Evolutionary conservation across 2,888 invertebrate species (phyloP).

Genomic region (Anarsia innoxiella): DNA sequence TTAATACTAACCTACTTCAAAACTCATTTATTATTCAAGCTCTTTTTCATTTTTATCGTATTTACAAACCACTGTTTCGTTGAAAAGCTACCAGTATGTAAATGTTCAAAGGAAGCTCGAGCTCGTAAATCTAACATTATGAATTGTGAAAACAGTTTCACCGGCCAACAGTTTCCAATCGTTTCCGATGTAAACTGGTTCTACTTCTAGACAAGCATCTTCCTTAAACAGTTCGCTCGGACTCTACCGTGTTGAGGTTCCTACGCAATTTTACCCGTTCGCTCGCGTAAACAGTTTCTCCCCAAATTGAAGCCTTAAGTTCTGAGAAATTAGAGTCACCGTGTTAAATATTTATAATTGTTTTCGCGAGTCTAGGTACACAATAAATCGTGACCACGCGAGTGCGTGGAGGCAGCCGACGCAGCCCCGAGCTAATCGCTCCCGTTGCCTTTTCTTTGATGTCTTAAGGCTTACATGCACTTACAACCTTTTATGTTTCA

Average conservation of each 20-base stretch:
- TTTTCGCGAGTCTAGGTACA: constrained; percentile 33
- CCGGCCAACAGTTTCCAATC: constrained; percentile 26
- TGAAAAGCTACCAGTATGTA: too few relatives aligned
- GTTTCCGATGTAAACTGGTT: constrained; percentile 41
- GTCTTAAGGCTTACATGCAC: constrained; percentile 20
- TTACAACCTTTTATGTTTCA: constrained; percentile 11
- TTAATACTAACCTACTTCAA: constrained; percentile 6
- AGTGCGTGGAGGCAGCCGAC: constrained; percentile 21
- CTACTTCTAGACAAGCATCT: constrained; percentile 53
- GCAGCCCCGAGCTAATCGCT: constrained; percentile 62
- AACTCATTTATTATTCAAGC: constrained; percentile 1
- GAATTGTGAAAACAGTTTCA: constrained; percentile 6
- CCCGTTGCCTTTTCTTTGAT: constrained; percentile 55
- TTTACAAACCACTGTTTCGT: too few relatives aligned
- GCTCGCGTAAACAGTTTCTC: constrained; percentile 21
- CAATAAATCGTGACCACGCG: constrained; percentile 63
- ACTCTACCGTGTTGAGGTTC: constrained; percentile 34
- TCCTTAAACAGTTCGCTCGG: constrained; percentile 56
- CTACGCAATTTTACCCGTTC: constrained; percentile 24
- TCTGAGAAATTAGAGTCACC: constrained; percentile 15
- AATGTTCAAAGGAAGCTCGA: too few relatives aligned
- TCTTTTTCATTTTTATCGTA: too few relatives aligned
- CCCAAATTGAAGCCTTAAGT: constrained; percentile 27
- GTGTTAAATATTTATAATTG: constrained; percentile 26
- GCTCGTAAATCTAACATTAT: background rate